These are phyloP conservation scores for Myzus persicae DNA, from an alignment of 1,140 invertebrate genomes.

Conservation along the genomic window DNA sequence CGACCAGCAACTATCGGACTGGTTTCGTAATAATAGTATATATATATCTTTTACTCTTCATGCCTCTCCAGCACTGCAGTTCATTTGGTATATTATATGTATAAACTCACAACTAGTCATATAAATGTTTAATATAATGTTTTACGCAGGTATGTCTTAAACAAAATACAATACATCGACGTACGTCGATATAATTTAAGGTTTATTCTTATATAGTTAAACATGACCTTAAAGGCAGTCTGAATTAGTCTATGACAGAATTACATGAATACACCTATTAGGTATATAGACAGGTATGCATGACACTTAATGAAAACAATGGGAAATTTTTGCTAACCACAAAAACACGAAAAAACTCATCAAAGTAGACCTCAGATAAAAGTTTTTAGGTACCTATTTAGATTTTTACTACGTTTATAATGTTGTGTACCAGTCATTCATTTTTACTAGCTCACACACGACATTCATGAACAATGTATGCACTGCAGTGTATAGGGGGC, in stretches of 20 bases:
- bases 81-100: not conserved
- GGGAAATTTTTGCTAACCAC: slow-evolving; percentile 32
- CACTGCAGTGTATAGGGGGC: not conserved
- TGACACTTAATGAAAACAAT: slow-evolving; percentile 47
- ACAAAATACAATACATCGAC: not conserved
- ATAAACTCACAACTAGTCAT: not conserved
- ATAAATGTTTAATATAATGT: not conserved
- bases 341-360: slow-evolving; percentile 30
- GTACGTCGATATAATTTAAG: not conserved
- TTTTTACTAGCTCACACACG: slow-evolving; percentile 46
- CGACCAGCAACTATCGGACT: not conserved
- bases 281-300: slow-evolving; percentile 23
- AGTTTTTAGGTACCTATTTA: slow-evolving; percentile 29
- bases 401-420: slow-evolving; percentile 23
- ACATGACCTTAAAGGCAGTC: not conserved
- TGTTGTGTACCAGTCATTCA: slow-evolving; percentile 28
- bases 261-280: not conserved
- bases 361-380: slow-evolving; percentile 43
- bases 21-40: slow-evolving; percentile 16
- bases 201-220: not conserved
- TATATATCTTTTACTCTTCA: slow-evolving; percentile 6
- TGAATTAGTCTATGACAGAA: not conserved
- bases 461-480: slow-evolving; percentile 46
- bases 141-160: not conserved
- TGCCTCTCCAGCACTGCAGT: not conserved